phyloP scores from a whole-genome alignment of 1,140 invertebrate genomes.

The Leptestheria dahalacensis region DNA sequence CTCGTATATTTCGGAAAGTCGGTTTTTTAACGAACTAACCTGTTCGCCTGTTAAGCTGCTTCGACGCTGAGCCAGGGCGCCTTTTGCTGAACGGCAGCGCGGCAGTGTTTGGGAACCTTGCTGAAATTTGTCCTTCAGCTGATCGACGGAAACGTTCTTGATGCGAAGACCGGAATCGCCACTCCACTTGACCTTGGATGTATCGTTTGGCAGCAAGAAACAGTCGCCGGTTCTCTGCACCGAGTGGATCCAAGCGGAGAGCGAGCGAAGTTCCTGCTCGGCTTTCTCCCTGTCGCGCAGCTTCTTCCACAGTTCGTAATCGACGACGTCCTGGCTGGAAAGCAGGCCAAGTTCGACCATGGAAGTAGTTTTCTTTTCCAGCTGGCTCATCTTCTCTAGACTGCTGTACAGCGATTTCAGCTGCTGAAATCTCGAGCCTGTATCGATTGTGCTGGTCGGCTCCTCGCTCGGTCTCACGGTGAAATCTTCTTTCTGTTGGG shows the following conservation, averaged over 20 bases:
- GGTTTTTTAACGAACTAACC: constrained; percentile 8
- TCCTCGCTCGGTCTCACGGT: too few relatives aligned
- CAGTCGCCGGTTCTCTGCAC: constrained; percentile 71
- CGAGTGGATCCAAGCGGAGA: constrained; percentile 59
- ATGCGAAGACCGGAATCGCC: constrained; percentile 59
- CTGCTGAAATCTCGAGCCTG: constrained; percentile 45
- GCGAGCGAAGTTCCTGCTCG: constrained; percentile 57
- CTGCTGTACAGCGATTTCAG: constrained; percentile 71
- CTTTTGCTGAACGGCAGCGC: constrained; percentile 11
- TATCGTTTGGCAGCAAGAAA: constrained; percentile 54
- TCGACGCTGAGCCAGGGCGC: constrained; percentile 15
- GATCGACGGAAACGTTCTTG: constrained; percentile 72
- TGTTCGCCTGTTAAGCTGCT: constrained; percentile 29
- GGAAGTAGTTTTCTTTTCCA: constrained; percentile 57
- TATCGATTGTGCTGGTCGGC: neutral
- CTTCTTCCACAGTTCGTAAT: constrained; percentile 72
- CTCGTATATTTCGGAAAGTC: constrained; percentile 45
- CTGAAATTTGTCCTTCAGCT: constrained; percentile 37
- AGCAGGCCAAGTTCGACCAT: constrained; percentile 47
- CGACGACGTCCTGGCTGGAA: constrained; percentile 58
- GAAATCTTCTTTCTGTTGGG: too few relatives aligned
- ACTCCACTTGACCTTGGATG: constrained; percentile 50
- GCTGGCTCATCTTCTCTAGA: constrained; percentile 63
- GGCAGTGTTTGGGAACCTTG: neutral
- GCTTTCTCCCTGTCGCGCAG: constrained; percentile 59